Evolutionary conservation across 2,113 vertebrate species (phyloP), one percentile per base, ranked within the genome.

Genomic region (Lophochroa leadbeateri): DNA sequence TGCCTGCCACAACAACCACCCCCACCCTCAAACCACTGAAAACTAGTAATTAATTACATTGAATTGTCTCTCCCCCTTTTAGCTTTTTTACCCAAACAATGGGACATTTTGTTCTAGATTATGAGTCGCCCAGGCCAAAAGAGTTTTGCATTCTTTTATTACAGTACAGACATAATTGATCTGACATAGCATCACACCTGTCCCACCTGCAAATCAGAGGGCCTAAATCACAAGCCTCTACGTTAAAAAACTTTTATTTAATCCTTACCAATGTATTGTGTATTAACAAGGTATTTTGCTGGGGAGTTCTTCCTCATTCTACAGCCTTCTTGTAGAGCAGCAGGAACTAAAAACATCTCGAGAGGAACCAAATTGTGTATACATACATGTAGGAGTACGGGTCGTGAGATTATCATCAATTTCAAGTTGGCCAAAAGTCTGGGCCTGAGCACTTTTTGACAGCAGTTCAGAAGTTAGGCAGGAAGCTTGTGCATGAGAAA

Each of bases 131-230:
- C 60, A 90, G 17, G n/a, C 27, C 68, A 81, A 69, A 75, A 41
- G 67, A 28, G 44, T 76, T 53, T 85, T 91, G 35, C 41, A 49
- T 92, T 78, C 63, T 71, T 84, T 86, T 85, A 95, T 72, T 92
- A 35, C 5, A 75, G 43, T 20, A 58, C 12, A 90, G 41, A 69
- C 29, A 60, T 13, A n/a, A 53, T 19, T 2, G 0, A 63, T 67
- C 17, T 60, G 53, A 58, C 12, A 47, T 9, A 46, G 37, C 49
- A 91, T 39, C 69, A 24, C 14, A 46, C 8, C n/a, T 33, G 11
- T 71, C 25, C 43, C 33, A 58, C 17, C 37, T 39, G 58, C 19
- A 85, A 64, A 94, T 43, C 55, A 75, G 19, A 80, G 41, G 20
- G 21, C 13, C 47, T 64, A 71, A 78, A 72, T 28, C 24, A 68